Evolutionary conservation across 53 echinoderm and acorn worm species (phyloP).

Genomic region (Paelopatides confundens): DNA sequence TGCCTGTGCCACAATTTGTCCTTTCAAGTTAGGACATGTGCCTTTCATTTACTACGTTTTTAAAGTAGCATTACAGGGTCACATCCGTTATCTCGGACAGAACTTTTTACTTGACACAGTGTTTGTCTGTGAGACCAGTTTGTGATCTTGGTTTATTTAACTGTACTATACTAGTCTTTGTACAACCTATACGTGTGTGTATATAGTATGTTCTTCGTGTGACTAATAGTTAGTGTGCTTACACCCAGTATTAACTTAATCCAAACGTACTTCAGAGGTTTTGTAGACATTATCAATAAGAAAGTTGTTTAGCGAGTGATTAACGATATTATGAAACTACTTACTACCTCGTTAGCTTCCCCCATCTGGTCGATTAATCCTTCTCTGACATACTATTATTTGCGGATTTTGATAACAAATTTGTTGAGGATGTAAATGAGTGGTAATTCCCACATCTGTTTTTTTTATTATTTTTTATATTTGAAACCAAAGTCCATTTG

Average conservation of each 20-base stretch:
- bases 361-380: background rate
- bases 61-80: no score
- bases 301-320: conserved; percentile 28
- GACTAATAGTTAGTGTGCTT: background rate
- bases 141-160: no score
- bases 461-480: background rate
- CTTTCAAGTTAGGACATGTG: no score
- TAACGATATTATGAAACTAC: background rate
- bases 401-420: conserved; percentile 14
- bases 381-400: conserved; percentile 16
- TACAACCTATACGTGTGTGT: no score
- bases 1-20: no score
- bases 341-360: conserved; percentile 1
- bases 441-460: background rate
- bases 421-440: background rate
- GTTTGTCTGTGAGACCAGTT: no score
- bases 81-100: no score
- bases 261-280: background rate
- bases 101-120: no score
- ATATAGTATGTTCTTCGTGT: no score
- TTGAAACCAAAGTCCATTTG: background rate
- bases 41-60: no score
- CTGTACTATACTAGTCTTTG: no score
- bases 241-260: background rate
- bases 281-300: conserved; percentile 6